phyloP scores from a whole-genome alignment of 2,888 invertebrate species.

The Calliphora vomitoria region DNA sequence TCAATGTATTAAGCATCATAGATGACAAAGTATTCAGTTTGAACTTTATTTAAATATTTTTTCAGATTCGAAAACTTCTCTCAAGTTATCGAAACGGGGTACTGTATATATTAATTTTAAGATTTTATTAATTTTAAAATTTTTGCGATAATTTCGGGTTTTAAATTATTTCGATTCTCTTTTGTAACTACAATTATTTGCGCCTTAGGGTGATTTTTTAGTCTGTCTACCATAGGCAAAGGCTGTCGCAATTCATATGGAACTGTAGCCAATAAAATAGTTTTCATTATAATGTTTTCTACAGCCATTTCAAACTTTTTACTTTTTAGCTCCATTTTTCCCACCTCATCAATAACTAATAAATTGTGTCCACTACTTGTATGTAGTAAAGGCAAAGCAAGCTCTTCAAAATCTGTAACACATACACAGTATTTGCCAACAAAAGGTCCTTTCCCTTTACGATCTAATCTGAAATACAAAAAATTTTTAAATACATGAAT shows the following conservation, averaged over 20 bases:
- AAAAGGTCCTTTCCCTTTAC: slow-evolving; percentile 77
- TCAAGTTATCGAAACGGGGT: too few species aligned
- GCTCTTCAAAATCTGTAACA: slow-evolving; percentile 86
- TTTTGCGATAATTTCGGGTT: slow-evolving; percentile 74
- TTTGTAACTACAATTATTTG: slow-evolving; percentile 78
- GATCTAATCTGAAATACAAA: slow-evolving; percentile 51
- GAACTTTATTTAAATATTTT: too few species aligned
- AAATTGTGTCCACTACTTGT: slow-evolving; percentile 77
- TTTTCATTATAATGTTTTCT: slow-evolving; percentile 68
- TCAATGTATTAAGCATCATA: too few species aligned
- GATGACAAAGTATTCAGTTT: too few species aligned
- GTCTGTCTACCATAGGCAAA: slow-evolving; percentile 76
- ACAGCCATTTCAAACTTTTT: slow-evolving; percentile 78
- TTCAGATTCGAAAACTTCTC: too few species aligned
- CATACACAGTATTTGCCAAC: slow-evolving; percentile 88
- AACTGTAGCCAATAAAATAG: slow-evolving; percentile 79
- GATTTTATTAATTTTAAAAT: slow-evolving; percentile 68
- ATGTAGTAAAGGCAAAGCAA: slow-evolving; percentile 85
- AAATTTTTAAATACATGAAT: neutral
- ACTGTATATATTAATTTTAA: slow-evolving; percentile 1
- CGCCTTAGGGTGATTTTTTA: slow-evolving; percentile 76
- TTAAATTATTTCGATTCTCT: slow-evolving; percentile 78
- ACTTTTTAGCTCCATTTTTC: slow-evolving; percentile 83
- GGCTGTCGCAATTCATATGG: slow-evolving; percentile 75
- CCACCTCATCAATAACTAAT: slow-evolving; percentile 82